phyloP scores from a whole-genome alignment of 2,888 invertebrate species.

The Limnephilus auricula region DNA sequence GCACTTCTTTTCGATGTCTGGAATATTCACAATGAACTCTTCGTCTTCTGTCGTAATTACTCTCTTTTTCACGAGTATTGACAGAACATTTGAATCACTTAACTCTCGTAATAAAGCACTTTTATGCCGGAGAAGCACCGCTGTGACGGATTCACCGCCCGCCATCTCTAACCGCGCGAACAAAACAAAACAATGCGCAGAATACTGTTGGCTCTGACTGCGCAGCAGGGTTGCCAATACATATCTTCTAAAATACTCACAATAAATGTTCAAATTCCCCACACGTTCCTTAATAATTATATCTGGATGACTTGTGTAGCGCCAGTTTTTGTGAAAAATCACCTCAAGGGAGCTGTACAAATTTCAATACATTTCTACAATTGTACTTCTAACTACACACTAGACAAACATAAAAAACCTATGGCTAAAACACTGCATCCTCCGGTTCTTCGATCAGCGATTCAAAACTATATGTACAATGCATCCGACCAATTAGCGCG shows the following conservation, averaged over 20 bases:
- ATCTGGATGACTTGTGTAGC: too few species aligned
- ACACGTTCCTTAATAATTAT: too few species aligned
- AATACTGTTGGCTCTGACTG: background rate
- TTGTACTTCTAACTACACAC: too few species aligned
- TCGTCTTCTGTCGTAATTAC: slow-evolving; percentile 80
- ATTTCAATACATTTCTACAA: too few species aligned
- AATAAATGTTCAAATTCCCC: too few species aligned
- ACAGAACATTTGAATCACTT: slow-evolving; percentile 80
- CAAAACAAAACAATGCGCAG: slow-evolving; percentile 57
- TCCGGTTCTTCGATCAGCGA: too few species aligned
- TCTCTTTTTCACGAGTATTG: slow-evolving; percentile 81
- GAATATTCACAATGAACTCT: slow-evolving; percentile 76
- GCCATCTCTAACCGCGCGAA: slow-evolving; percentile 73
- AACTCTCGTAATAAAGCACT: slow-evolving; percentile 80
- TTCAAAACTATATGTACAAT: too few species aligned
- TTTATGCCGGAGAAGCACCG: slow-evolving; percentile 80
- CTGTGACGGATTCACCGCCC: slow-evolving; percentile 78
- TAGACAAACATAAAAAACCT: too few species aligned
- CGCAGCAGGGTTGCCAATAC: background rate
- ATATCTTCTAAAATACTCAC: background rate
- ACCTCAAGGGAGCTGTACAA: too few species aligned
- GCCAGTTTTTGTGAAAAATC: too few species aligned
- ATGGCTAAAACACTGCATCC: too few species aligned
- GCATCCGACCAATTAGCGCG: too few species aligned
- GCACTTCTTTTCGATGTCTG: slow-evolving; percentile 76